Percentiles rank a stretch among this genome's conserved stretches.
phyloP scores from a whole-genome alignment of 1,140 invertebrate genomes.

The Sitobion miscanthi region DNA sequence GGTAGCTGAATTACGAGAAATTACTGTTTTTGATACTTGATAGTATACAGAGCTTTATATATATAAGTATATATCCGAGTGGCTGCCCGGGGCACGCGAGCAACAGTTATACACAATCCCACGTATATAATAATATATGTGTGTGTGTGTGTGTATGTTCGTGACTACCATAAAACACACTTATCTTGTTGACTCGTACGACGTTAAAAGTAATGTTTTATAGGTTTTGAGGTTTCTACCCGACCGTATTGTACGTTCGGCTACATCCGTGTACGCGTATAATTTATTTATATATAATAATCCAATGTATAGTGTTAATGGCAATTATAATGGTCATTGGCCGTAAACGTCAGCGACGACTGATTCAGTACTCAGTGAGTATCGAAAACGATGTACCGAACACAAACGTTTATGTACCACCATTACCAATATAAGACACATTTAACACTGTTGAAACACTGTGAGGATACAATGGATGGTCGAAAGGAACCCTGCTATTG shows the following conservation, averaged over 20 bases:
- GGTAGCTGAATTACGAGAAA: background rate
- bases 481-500: background rate
- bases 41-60: background rate
- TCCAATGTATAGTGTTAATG: background rate
- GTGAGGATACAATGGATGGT: background rate
- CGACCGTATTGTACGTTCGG: background rate
- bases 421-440: background rate
- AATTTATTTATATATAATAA: background rate
- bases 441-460: background rate
- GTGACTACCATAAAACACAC: background rate
- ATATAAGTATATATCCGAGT: background rate
- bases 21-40: slow-evolving; percentile 8
- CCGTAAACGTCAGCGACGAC: background rate
- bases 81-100: background rate
- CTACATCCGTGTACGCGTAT: background rate
- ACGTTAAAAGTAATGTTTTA: slow-evolving; percentile 10
- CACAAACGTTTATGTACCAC: background rate
- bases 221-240: background rate
- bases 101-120: background rate
- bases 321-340: background rate
- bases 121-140: background rate
- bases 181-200: slow-evolving; percentile 1
- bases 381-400: background rate
- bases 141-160: background rate
- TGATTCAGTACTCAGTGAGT: too few species aligned